These are phyloP conservation scores for Vanessa cardui DNA, from an alignment of 2,888 invertebrate species.

Conservation along the genomic window DNA sequence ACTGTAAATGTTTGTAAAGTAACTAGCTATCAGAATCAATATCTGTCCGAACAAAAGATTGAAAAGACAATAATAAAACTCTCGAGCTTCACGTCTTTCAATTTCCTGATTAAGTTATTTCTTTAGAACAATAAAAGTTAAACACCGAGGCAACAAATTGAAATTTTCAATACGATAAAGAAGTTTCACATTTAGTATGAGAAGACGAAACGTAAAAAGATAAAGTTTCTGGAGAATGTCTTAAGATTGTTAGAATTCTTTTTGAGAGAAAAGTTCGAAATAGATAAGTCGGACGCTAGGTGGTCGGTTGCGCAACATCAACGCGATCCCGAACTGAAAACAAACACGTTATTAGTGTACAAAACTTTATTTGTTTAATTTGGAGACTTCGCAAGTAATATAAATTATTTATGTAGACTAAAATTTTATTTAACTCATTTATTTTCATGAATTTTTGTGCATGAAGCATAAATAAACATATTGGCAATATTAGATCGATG, in stretches of 20 bases:
- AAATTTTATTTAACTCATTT: too few species aligned
- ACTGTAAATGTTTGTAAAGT: too few species aligned
- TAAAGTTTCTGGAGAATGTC: slow-evolving; percentile 29
- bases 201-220: slow-evolving; percentile 32
- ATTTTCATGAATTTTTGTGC: too few species aligned
- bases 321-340: slow-evolving; percentile 3
- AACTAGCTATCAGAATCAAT: not conserved
- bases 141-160: slow-evolving; percentile 31
- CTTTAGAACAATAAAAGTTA: slow-evolving; percentile 25
- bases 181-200: slow-evolving; percentile 33
- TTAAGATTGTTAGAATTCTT: slow-evolving; percentile 34
- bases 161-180: slow-evolving; percentile 33
- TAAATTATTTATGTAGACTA: too few species aligned
- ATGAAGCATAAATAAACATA: too few species aligned
- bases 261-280: slow-evolving; percentile 35
- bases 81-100: slow-evolving; percentile 12
- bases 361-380: too few species aligned
- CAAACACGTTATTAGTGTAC: not conserved
- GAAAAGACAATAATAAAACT: slow-evolving; percentile 1
- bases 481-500: too few species aligned
- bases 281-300: slow-evolving; percentile 24
- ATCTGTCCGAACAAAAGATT: slow-evolving; percentile 1
- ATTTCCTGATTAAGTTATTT: slow-evolving; percentile 23
- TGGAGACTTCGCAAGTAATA: too few species aligned
- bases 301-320: slow-evolving; percentile 28